Base-by-base conservation (phyloP, 1,140 invertebrate species). In the Andrena cerasifolii region DNA sequence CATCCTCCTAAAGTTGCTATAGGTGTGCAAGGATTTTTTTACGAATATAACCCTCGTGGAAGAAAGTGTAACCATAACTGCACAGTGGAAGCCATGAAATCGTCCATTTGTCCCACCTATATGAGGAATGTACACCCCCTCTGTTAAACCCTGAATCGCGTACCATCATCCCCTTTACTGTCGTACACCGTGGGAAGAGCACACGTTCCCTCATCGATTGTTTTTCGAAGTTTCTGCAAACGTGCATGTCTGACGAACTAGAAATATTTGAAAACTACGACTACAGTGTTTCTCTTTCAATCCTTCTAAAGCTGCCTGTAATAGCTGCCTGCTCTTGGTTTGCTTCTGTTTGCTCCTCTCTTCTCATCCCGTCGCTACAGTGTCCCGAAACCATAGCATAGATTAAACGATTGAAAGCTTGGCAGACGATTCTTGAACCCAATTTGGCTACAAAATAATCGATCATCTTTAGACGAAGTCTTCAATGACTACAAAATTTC, bases 81-180 rank as follows among this genome's bases (percentile, higher is more conserved):
- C n/a, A 66, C n/a, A 33, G 18, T 58, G 45, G 68, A 68, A 63
- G 79, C 36, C 51, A 58, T 77, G 67, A 83, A 78, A 45, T 65
- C 66, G 28, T 71, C 66, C 43, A 24, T 68, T 68, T 63, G 51
- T 70, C 70, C 80, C 82, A 83, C 82, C 80, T 83, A 80, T 82
- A 63, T 40, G n/a, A 61, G 81, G 54, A 70, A 79, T 43, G 68
- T 63, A 53, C 56, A 82, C 68, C 74, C 63, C 74, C 67, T 24
- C 51, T 79, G 43, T 79, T 74, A 54, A 83, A 82, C 43, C 54
- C 54, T 56, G 43, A 61, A 82, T 65, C 26, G 78, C 40, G 53
- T 62, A 31, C 78, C 28, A 62, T 40, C 74, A 73, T 78, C 75
- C 79, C 56, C 72, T 54, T 45, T 43, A 67, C 68, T 33, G 45